phyloP scores from a whole-genome alignment of 2,888 invertebrate species.

The Scelioninae gen. 2 region DNA sequence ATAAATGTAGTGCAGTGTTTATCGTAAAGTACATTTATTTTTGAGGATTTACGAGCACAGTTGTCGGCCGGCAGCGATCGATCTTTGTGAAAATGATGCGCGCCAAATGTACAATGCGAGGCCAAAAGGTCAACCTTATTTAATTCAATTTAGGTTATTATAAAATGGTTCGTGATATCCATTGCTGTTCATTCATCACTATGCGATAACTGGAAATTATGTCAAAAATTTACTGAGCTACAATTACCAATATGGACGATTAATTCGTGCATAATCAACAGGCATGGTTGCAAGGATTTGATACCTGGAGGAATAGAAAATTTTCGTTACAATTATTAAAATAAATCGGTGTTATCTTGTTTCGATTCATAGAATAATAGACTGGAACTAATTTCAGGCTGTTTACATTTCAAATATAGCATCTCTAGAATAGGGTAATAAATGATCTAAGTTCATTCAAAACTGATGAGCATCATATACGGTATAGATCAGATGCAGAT shows the following conservation, averaged over 20 bases:
- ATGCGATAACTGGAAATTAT: too few species aligned
- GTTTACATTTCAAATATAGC: constrained; percentile 10
- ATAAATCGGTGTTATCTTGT: too few species aligned
- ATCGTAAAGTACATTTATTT: constrained; percentile 56
- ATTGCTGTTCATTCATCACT: too few species aligned
- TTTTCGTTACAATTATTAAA: too few species aligned
- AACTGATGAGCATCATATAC: constrained; percentile 32
- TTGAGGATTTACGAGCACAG: constrained; percentile 59
- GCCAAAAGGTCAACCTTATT: constrained; percentile 45
- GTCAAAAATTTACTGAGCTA: too few species aligned
- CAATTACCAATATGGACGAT: too few species aligned
- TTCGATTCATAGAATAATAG: too few species aligned
- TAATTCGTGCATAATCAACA: too few species aligned
- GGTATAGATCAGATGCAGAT: constrained; percentile 44
- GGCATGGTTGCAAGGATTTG: too few species aligned
- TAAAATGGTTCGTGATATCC: neutral
- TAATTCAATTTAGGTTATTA: constrained; percentile 1
- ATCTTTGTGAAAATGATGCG: constrained; percentile 60
- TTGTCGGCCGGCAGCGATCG: constrained; percentile 67
- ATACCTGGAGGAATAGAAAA: too few species aligned
- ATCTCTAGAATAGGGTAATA: constrained; percentile 32
- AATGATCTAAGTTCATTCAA: constrained; percentile 47
- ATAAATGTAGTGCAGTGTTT: constrained; percentile 28
- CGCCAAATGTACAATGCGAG: constrained; percentile 48
- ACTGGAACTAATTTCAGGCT: constrained; percentile 11